A percentile compares a stretch with the other conserved stretches of the same genome.
Conservation (phyloP, 2,113 vertebrate species). For the Rhipidura dahli region DNA sequence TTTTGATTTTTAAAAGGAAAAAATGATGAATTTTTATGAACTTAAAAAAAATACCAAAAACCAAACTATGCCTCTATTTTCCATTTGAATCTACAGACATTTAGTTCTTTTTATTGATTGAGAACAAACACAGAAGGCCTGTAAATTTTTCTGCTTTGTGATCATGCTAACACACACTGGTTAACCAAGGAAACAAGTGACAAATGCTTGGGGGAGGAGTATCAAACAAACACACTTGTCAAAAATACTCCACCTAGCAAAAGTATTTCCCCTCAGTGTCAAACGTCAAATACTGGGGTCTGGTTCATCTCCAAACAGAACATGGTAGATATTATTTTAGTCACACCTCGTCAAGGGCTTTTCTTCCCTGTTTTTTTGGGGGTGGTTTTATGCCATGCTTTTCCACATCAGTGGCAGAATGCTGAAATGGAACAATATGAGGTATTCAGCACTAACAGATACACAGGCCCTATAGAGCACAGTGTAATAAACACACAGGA, state of each 20-base stretch:
- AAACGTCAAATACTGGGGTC: neutral
- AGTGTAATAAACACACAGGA: neutral
- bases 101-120: neutral
- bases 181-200: neutral
- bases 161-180: neutral
- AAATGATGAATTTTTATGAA: neutral
- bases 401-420: neutral
- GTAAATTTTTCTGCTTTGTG: neutral
- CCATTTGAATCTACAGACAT: neutral
- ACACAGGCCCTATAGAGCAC: neutral
- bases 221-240: neutral
- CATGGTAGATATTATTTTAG: neutral
- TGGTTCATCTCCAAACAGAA: conserved; percentile 33
- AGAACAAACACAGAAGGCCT: neutral
- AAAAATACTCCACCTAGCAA: neutral
- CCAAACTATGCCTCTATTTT: neutral
- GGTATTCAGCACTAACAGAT: neutral
- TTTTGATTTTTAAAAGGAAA: neutral
- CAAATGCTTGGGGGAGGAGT: neutral
- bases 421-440: neutral
- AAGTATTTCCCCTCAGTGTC: neutral
- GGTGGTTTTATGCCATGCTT: neutral
- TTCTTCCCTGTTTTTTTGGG: neutral
- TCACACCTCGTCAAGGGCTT: neutral
- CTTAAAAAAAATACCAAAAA: neutral